Percentiles rank a stretch among this genome's conserved stretches.
These are phyloP conservation scores for Myrmecobius fasciatus DNA, from an alignment of 2,113 vertebrate genomes.

Conservation along the genomic window DNA sequence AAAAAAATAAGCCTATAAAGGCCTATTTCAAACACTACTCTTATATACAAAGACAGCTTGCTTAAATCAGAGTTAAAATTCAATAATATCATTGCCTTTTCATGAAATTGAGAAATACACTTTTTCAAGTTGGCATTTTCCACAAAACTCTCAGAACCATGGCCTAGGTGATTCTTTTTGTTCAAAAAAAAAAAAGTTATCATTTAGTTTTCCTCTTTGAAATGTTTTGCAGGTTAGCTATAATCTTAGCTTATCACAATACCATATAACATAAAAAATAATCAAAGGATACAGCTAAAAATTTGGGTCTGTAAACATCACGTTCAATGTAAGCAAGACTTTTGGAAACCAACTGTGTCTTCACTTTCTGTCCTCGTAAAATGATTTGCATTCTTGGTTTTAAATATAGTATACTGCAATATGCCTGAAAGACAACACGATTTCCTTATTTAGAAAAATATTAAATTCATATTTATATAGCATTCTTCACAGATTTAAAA, in stretches of 20 bases:
- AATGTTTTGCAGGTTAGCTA: background rate
- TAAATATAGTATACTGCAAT: conserved; percentile 96
- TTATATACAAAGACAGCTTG: background rate
- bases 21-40: background rate
- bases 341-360: conserved; percentile 94
- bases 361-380: conserved; percentile 93
- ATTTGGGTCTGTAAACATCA: conserved; percentile 92
- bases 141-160: background rate
- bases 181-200: background rate
- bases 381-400: conserved; percentile 97
- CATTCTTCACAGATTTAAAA: background rate
- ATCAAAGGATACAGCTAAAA: conserved; percentile 91
- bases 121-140: background rate
- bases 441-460: background rate
- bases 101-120: background rate
- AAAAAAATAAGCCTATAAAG: background rate
- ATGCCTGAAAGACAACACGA: conserved; percentile 87
- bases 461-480: background rate
- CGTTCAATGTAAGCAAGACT: conserved; percentile 90
- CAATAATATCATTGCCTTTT: background rate
- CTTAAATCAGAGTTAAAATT: background rate
- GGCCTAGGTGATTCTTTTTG: background rate
- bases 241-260: background rate
- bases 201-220: background rate
- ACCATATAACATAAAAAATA: background rate